Evolutionary conservation across 1,140 invertebrate species (phyloP).

Genomic region (Microvelia longipes): DNA sequence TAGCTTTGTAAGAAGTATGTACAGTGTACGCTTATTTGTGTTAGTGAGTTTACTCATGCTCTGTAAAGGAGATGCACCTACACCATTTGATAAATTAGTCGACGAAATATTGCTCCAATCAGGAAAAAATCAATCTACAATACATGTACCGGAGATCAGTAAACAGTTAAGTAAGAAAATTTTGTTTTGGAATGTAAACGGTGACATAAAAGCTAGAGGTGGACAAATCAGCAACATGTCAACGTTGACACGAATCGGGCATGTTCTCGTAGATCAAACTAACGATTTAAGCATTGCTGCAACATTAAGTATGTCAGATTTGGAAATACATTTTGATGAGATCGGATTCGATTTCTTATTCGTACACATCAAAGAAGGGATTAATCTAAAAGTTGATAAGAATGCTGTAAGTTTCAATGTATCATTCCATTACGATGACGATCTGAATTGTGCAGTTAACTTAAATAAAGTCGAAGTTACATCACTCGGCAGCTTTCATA

Average conservation of each 20-base stretch:
- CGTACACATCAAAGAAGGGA: background rate
- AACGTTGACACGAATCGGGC: background rate
- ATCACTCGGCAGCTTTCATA: background rate
- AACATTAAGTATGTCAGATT: background rate
- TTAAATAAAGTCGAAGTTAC: background rate
- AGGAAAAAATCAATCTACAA: no score
- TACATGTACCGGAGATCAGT: background rate
- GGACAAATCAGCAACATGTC: background rate
- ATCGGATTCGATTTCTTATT: background rate
- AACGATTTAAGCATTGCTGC: background rate
- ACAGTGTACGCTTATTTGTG: no score
- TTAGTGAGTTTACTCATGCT: no score
- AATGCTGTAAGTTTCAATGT: background rate
- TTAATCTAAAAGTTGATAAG: background rate
- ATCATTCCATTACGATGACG: background rate
- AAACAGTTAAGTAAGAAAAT: background rate
- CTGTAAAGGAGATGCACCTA: no score
- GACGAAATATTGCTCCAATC: no score
- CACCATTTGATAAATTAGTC: no score
- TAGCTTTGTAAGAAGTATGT: no score
- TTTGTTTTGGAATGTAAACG: background rate
- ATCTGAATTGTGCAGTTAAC: background rate
- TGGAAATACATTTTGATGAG: background rate
- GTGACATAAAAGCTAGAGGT: background rate
- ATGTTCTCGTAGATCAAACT: background rate